phyloP scores from a whole-genome alignment of 1,140 invertebrate genomes.

The Manduca sexta region DNA sequence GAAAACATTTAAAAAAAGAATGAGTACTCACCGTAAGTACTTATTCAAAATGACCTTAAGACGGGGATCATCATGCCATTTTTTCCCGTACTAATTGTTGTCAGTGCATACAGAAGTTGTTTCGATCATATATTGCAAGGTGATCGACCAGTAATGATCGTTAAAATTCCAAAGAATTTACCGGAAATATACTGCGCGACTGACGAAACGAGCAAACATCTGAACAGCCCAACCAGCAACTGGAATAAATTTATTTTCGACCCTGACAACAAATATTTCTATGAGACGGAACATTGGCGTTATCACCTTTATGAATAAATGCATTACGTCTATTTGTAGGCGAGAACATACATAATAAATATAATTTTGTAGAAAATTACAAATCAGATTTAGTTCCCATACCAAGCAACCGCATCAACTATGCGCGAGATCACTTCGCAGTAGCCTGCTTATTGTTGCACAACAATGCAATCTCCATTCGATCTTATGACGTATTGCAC shows the following conservation, averaged over 20 bases:
- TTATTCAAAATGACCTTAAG: background rate
- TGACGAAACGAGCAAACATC: too few species aligned
- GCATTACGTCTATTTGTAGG: background rate
- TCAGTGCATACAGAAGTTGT: background rate
- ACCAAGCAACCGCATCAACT: slow-evolving; percentile 50
- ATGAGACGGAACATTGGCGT: background rate
- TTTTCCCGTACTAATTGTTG: background rate
- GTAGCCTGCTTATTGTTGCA: slow-evolving; percentile 47
- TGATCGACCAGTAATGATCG: slow-evolving; percentile 16
- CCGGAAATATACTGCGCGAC: background rate
- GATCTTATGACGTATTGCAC: slow-evolving; percentile 56
- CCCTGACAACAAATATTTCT: too few species aligned
- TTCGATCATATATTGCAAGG: slow-evolving; percentile 17
- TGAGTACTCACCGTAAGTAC: background rate
- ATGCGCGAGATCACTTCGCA: slow-evolving; percentile 43
- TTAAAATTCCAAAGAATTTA: background rate
- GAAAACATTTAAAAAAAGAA: background rate
- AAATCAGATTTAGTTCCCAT: slow-evolving; percentile 58
- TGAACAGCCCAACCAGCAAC: too few species aligned
- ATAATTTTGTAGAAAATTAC: slow-evolving; percentile 49
- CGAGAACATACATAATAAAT: slow-evolving; percentile 5
- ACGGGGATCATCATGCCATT: background rate
- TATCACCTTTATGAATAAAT: background rate
- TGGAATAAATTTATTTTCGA: too few species aligned
- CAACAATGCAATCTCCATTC: slow-evolving; percentile 58